Base-by-base conservation (phyloP, 2,113 vertebrate genomes). In the Casuarius casuarius region DNA sequence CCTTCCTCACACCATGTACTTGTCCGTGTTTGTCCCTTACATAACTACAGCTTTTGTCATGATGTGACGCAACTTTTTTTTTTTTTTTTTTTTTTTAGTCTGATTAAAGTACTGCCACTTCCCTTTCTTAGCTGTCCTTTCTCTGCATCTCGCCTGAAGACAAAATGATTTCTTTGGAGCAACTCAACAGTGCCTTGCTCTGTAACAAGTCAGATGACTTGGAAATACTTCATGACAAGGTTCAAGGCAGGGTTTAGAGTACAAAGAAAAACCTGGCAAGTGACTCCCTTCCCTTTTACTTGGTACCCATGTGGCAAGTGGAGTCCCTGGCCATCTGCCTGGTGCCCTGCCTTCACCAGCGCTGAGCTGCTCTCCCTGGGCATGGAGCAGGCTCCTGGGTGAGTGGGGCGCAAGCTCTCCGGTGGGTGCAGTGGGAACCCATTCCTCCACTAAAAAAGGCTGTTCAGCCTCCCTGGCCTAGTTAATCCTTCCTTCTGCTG, bases 251-350 rank as follows among this genome's bases (percentile, higher is more conserved):
- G 38, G 38, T 38, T 38, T 38, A 38, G 38, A 38, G 40, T 71
- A 63, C 77, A 81, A 78, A 67, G 11, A 9, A 75, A 85, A 70
- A 44, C 0, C 3, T 10, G 20, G 19, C 25, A 63, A 44, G 35
- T 58, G 48, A 67, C 76, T 87, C 84, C n/a, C 8, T 38, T 8
- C 73, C 76, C 35, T 26, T 68, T 80, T 65, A 16, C 25, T 48
- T 42, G 48, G 10, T 48, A 76, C 28, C 38, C 18, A 25, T 0
- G 0, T 2, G n/a, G 40, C 8, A 9, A 74, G 29, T 5, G 35
- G 46, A 82, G 21, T 51, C 19, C 15, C 10, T 2, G 2, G 35
- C 65, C 16, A 12, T 56, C 33, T 0, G 5, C 49, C 40, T 46
- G 35, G 42, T 78, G 58, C 38, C 42, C 35, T 35, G 52, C 10